Percentiles rank a stretch among this genome's conserved stretches.
Evolutionary conservation across 2,888 invertebrate species (phyloP).

Genomic region (Lycophotia porphyrea): DNA sequence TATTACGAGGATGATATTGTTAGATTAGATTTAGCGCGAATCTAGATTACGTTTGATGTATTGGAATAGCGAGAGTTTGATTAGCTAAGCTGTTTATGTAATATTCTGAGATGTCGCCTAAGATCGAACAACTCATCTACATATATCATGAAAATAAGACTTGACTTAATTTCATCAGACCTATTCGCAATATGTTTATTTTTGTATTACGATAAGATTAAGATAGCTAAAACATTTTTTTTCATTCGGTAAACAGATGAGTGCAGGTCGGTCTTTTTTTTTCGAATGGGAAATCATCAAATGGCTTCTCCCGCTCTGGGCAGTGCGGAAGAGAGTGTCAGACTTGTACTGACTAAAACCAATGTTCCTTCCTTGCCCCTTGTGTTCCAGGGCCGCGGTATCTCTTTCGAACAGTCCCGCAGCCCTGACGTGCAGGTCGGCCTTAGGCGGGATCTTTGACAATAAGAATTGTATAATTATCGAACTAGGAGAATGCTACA

Average conservation of each 20-base stretch:
- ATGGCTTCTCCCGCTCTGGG: no score
- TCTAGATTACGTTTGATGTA: constrained; percentile 43
- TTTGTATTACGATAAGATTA: neutral
- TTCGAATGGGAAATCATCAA: no score
- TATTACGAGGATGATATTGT: constrained; percentile 51
- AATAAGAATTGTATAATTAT: neutral
- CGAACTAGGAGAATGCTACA: neutral
- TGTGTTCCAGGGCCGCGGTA: no score
- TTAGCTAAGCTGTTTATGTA: constrained; percentile 1
- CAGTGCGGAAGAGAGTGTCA: no score
- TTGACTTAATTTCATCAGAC: neutral
- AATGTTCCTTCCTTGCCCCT: no score
- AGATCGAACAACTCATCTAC: neutral
- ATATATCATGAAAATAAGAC: neutral
- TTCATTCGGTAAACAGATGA: neutral
- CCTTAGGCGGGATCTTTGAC: neutral
- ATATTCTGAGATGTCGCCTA: neutral
- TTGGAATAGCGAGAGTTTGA: neutral
- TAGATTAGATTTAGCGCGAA: constrained; percentile 37
- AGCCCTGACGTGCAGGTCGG: neutral
- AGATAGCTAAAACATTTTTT: neutral
- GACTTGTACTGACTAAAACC: no score
- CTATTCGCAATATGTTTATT: neutral
- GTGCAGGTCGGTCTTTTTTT: neutral
- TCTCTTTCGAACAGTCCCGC: no score